Conservation (phyloP, 1,140 invertebrate species). For the Heliconius melpomene region DNA sequence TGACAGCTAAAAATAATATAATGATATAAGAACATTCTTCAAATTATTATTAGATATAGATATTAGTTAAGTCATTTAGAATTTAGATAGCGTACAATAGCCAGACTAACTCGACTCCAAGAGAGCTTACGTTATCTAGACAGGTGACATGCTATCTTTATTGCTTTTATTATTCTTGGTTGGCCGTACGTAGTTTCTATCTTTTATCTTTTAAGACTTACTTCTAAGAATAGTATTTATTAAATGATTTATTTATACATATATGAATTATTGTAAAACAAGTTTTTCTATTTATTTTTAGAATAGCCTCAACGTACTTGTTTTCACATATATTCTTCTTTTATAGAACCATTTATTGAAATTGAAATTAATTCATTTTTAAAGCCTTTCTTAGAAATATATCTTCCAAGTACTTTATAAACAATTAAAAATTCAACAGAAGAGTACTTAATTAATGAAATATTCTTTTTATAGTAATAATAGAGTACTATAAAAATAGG, state of each 20-base stretch:
- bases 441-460: neutral
- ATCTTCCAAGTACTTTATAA: no score
- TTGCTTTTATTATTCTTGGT: conserved; percentile 12
- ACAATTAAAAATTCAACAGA: neutral
- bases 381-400: no score
- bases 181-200: neutral
- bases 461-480: no score
- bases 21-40: neutral
- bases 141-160: conserved; percentile 2
- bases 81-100: neutral
- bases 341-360: no score
- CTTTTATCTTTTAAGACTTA: neutral
- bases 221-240: neutral
- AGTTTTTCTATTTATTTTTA: no score
- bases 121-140: conserved; percentile 6
- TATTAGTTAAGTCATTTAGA: neutral
- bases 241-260: neutral
- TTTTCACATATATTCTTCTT: no score
- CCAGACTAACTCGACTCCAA: conserved; percentile 4
- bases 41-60: neutral
- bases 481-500: no score
- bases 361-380: no score
- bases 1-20: no score
- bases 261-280: neutral
- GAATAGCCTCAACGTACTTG: no score